Base-by-base conservation (phyloP, 2,113 vertebrate genomes). In the Rhombomys opimus region DNA sequence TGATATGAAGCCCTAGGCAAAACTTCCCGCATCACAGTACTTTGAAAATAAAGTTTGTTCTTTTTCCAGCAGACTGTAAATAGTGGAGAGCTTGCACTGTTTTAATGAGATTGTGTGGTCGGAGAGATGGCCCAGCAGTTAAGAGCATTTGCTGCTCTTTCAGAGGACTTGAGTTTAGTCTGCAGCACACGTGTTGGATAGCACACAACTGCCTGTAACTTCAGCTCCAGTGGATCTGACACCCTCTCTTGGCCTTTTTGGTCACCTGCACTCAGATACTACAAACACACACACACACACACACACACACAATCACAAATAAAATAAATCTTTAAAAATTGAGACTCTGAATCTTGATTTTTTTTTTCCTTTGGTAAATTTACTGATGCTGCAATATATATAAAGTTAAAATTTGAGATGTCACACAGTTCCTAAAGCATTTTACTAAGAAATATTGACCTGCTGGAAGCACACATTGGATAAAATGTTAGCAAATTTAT, bases 41-140 rank as follows among this genome's bases (percentile, higher is more conserved):
- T 96, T 94, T 65, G 52, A 93, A 97, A 93, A 77, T 90, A 80
- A 93, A 78, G 2, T 63, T 38, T 68, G 7, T 68, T 54, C 46
- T 70, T 59, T 32, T 41, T 2, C 70, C 20, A 23, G 5, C 8
- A 70, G 17, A 80, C 63, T 10, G 12, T 82, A 73, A 72, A 59
- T n/a, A 76, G 23, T 75, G 72, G 38, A 72, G 1, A 6, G 35
- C 8, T 52, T 35, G 54, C 18, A n/a, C 30, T 12, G 18, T 61
- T 82, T 75, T 75, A 14, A 85, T 65, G 17, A 89, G 63, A 68
- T 68, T 22, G 10, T 52, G 27, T 7, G 27, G 10, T 27, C 20
- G 30, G 41, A 67, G 41, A 12, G 25, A 32, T 32, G 15, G 27
- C 38, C 46, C 15, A 67, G 15, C 61, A 67, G 27, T 30, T 46